Percentiles rank a stretch among this genome's conserved stretches.
Evolutionary conservation across 2,113 vertebrate genomes (phyloP).

Genomic region (Oreocharis arfaki): DNA sequence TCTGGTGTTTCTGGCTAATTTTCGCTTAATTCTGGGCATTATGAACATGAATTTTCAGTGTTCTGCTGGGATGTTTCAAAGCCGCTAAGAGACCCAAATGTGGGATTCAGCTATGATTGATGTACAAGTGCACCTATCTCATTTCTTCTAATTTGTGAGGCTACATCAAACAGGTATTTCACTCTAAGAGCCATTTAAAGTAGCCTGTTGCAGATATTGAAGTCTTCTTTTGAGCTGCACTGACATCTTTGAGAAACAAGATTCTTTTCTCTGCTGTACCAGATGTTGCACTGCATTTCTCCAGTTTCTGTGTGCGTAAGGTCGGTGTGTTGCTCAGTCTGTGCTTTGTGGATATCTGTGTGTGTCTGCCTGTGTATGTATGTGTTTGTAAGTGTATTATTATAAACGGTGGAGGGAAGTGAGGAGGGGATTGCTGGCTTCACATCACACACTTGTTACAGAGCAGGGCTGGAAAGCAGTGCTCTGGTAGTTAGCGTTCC

Average conservation of each 20-base stretch:
- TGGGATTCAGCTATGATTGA: background rate
- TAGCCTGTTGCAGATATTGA: background rate
- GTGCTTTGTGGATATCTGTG: background rate
- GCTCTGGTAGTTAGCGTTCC: background rate
- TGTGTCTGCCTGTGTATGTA: background rate
- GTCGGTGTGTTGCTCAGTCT: background rate
- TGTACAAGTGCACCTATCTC: background rate
- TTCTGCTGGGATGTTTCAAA: background rate
- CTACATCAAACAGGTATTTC: background rate
- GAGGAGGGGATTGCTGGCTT: background rate
- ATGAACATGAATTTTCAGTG: background rate
- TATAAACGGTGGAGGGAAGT: background rate
- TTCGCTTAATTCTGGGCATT: background rate
- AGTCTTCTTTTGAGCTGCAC: background rate
- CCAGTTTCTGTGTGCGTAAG: background rate
- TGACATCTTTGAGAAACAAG: background rate
- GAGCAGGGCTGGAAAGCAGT: background rate
- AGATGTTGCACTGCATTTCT: background rate
- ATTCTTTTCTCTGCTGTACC: background rate
- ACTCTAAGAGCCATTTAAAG: background rate
- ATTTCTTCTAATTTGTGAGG: background rate
- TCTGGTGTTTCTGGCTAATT: background rate
- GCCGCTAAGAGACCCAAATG: background rate
- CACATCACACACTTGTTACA: rapidly evolving
- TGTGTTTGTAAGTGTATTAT: rapidly evolving